phyloP scores from a whole-genome alignment of 2,797 vertebrate genomes.

The Moxostoma hubbsi region DNA sequence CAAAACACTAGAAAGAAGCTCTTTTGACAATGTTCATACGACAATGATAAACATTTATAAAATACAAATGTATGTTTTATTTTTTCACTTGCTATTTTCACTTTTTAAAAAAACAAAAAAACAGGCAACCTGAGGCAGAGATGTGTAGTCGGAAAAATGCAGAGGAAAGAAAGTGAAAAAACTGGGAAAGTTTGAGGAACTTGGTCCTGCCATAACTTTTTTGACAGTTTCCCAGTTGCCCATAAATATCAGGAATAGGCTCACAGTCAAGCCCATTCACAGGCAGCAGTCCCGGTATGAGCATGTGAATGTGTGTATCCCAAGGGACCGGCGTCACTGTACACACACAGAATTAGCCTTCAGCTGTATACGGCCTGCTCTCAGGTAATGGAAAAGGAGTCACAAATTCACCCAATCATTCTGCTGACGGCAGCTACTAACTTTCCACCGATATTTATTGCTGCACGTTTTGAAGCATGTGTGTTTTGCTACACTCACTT shows the following conservation, averaged over 20 bases:
- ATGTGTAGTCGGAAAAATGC: conserved; percentile 69
- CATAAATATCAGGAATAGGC: conserved; percentile 77
- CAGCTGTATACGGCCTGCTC: conserved; percentile 42
- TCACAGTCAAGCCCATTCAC: conserved; percentile 66
- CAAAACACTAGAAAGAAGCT: neutral
- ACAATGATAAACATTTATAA: conserved; percentile 17
- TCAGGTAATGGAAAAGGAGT: conserved; percentile 51
- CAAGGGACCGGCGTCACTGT: conserved; percentile 30
- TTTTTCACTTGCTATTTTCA: neutral
- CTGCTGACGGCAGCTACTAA: conserved; percentile 44
- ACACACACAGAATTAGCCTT: conserved; percentile 59
- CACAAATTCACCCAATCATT: conserved; percentile 29
- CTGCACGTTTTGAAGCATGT: conserved; percentile 30
- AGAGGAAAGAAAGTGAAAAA: conserved; percentile 70
- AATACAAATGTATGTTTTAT: neutral
- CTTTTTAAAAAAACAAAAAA: conserved; percentile 42
- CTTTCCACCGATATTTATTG: conserved; percentile 51
- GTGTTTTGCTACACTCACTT: conserved; percentile 49
- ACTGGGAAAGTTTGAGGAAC: conserved; percentile 70
- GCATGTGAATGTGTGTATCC: conserved; percentile 28
- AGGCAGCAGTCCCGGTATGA: conserved; percentile 68
- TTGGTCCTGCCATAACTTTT: conserved; percentile 73
- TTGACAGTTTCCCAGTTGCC: conserved; percentile 59
- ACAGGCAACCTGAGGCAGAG: conserved; percentile 42
- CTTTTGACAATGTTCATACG: neutral